Percentiles rank a stretch among this genome's conserved stretches.
Evolutionary conservation across 1,140 invertebrate genomes (phyloP).

Genomic region (Macrotrachela quadricornifera): DNA sequence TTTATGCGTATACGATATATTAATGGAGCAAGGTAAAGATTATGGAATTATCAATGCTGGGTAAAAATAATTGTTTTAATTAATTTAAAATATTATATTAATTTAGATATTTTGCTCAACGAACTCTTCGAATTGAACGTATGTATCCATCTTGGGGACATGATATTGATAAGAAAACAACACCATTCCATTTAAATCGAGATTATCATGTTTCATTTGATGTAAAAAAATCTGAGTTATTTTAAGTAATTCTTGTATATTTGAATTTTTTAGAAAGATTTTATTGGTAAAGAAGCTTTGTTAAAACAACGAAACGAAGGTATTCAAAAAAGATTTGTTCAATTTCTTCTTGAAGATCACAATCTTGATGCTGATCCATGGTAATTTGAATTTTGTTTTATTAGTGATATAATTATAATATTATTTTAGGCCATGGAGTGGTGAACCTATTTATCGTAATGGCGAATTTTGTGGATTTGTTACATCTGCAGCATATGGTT

Average conservation of each 20-base stretch:
- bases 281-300: constrained; percentile 71
- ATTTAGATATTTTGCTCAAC: constrained; percentile 48
- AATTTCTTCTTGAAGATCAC: constrained; percentile 72
- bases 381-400: constrained; percentile 27
- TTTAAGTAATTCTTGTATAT: constrained; percentile 59
- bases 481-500: constrained; percentile 87
- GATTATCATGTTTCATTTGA: no score
- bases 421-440: constrained; percentile 14
- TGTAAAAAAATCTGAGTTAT: no score
- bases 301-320: constrained; percentile 62
- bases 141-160: constrained; percentile 92
- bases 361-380: constrained; percentile 70
- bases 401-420: not conserved
- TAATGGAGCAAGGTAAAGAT: constrained; percentile 65
- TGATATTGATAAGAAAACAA: constrained; percentile 79
- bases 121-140: constrained; percentile 75
- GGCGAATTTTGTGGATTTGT: constrained; percentile 70
- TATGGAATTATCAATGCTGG: constrained; percentile 34
- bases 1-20: constrained; percentile 71
- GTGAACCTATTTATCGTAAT: constrained; percentile 67
- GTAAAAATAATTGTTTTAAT: no score
- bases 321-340: constrained; percentile 61
- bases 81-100: no score
- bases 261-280: constrained; percentile 81
- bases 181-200: constrained; percentile 37